Evolutionary conservation across 2,888 invertebrate species (phyloP).

Genomic region (Ormyrus nitidulus): DNA sequence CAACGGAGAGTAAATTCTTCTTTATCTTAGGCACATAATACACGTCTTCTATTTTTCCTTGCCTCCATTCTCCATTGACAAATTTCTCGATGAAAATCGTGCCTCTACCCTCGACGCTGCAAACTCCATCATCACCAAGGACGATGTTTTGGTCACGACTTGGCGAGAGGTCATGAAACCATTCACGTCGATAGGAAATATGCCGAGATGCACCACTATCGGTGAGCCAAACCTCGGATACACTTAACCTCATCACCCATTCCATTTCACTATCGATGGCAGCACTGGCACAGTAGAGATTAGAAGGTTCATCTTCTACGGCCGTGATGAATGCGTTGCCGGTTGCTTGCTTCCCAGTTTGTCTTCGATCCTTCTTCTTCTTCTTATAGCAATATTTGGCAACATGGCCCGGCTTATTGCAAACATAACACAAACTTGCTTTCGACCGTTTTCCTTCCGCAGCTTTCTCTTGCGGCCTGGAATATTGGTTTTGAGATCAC

Average conservation of each 20-base stretch:
- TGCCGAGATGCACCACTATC: conserved; percentile 61
- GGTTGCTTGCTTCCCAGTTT: too few species aligned
- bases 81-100: too few species aligned
- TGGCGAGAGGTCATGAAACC: conserved; percentile 50
- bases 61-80: too few species aligned
- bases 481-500: background rate
- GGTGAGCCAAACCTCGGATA: conserved; percentile 59
- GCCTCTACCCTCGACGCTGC: conserved; percentile 44
- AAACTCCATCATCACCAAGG: conserved; percentile 53
- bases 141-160: conserved; percentile 33
- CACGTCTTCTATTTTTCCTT: background rate
- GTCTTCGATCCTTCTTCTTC: too few species aligned
- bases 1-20: conserved; percentile 9
- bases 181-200: conserved; percentile 58
- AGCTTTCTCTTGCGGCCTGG: too few species aligned
- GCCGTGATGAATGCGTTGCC: too few species aligned
- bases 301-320: too few species aligned
- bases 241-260: too few species aligned
- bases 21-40: background rate
- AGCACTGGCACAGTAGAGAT: too few species aligned
- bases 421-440: background rate
- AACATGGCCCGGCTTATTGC: background rate
- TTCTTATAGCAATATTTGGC: background rate
- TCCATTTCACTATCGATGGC: too few species aligned
- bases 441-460: too few species aligned